These are phyloP conservation scores for Hyposoter didymator DNA, from an alignment of 2,888 invertebrate species.

Conservation along the genomic window DNA sequence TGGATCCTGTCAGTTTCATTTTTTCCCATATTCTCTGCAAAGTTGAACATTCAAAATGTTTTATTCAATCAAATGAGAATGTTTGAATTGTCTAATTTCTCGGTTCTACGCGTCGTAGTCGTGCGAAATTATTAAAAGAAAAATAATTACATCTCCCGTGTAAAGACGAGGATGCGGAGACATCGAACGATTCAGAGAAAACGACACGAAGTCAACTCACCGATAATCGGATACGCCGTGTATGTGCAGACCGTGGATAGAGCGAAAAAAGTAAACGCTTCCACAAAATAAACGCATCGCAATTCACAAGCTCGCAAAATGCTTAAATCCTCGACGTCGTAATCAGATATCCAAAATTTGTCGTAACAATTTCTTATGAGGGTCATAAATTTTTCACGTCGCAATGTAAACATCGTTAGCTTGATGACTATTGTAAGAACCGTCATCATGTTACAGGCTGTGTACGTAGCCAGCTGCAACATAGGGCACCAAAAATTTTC, in stretches of 20 bases:
- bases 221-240: constrained; percentile 58
- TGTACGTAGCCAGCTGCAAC: constrained; percentile 65
- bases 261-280: constrained; percentile 63
- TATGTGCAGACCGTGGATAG: constrained; percentile 66
- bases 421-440: constrained; percentile 63
- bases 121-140: not conserved
- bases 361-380: constrained; percentile 64
- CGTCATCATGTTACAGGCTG: constrained; percentile 65
- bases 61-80: not conserved
- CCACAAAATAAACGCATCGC: constrained; percentile 59
- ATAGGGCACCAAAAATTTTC: not conserved
- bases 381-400: constrained; percentile 54
- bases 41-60: not conserved
- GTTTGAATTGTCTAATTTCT: not conserved
- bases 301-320: constrained; percentile 56
- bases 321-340: constrained; percentile 50
- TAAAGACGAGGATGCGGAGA: not conserved
- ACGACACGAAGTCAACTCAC: constrained; percentile 36
- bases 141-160: not conserved
- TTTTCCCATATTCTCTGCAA: constrained; percentile 67
- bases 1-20: constrained; percentile 68
- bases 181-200: not conserved
- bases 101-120: not conserved
- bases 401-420: constrained; percentile 51
- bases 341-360: constrained; percentile 62